phyloP scores from a whole-genome alignment of 2,888 invertebrate species.

The Panzeria rudis region DNA sequence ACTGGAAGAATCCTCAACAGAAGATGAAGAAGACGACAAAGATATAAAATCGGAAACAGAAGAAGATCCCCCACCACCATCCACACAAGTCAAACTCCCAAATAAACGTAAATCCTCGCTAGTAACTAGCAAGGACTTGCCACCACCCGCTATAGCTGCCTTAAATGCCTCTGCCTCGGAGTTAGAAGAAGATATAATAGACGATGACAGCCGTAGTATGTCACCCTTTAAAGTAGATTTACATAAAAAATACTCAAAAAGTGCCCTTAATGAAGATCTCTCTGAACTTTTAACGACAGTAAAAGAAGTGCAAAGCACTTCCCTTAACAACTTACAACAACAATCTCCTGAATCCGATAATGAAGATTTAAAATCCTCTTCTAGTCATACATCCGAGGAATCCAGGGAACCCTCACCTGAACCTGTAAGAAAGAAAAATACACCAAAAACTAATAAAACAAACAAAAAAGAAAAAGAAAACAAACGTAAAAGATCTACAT shows the following conservation, averaged over 20 bases:
- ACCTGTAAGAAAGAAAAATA: conserved; percentile 56
- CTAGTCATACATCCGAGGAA: conserved; percentile 76
- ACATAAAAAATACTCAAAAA: conserved; percentile 84
- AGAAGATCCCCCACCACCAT: conserved; percentile 55
- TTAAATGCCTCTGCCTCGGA: conserved; percentile 79
- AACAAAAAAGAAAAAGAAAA: conserved; percentile 70
- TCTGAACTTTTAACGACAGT: conserved; percentile 80
- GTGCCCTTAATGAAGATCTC: conserved; percentile 82
- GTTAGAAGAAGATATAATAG: conserved; percentile 78
- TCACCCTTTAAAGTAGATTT: conserved; percentile 83
- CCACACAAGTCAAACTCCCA: conserved; percentile 68
- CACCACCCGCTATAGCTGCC: conserved; percentile 79
- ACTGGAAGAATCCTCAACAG: conserved; percentile 72
- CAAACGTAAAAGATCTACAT: conserved; percentile 69
- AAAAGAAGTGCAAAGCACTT: conserved; percentile 78
- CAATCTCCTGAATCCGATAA: conserved; percentile 75
- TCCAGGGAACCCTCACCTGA: conserved; percentile 65
- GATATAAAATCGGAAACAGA: conserved; percentile 62
- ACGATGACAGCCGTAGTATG: conserved; percentile 80
- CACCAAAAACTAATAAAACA: conserved; percentile 51
- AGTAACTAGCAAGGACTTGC: conserved; percentile 75
- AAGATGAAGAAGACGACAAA: conserved; percentile 70
- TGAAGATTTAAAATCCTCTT: conserved; percentile 79
- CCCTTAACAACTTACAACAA: conserved; percentile 67
- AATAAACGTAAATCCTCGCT: conserved; percentile 70